Conservation (phyloP, 37 sponge, comb jelly and placozoan genomes). For the Aplysina aerophoba region DNA sequence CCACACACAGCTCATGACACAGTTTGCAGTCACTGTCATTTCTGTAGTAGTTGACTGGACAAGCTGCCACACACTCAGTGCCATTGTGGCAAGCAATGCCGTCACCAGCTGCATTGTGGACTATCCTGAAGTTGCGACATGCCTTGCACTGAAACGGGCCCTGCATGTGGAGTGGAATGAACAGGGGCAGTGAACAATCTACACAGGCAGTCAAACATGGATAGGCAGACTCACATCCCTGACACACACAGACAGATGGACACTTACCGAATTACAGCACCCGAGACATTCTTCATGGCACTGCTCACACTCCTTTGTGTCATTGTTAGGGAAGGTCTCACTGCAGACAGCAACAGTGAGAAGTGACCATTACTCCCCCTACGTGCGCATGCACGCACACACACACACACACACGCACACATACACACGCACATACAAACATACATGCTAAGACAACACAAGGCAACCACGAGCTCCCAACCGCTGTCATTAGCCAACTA, state of each 20-base stretch:
- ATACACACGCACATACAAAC: too few species aligned
- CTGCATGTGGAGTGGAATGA: constrained; percentile 14
- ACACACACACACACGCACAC: too few species aligned
- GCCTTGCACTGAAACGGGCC: constrained; percentile 46
- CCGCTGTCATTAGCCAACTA: too few species aligned
- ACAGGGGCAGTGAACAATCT: neutral
- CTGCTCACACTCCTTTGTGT: constrained; percentile 38
- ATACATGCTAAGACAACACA: too few species aligned
- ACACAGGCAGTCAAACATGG: neutral
- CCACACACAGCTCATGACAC: constrained; percentile 58
- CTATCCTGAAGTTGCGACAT: constrained; percentile 31
- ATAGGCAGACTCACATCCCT: too few species aligned
- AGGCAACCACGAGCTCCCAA: too few species aligned
- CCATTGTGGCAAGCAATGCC: neutral
- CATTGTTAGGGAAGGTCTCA: constrained; percentile 44
- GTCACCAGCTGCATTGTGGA: neutral
- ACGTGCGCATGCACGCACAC: neutral
- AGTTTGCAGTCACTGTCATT: constrained; percentile 23
- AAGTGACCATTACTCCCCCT: too few species aligned
- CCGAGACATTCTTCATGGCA: constrained; percentile 64
- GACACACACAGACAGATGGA: neutral
- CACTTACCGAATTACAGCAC: constrained; percentile 43
- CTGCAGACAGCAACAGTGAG: neutral
- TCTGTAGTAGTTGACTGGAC: constrained; percentile 52
- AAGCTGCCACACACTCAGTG: constrained; percentile 45